Evolutionary conservation across 2,888 invertebrate genomes (phyloP).

Genomic region (Pilophorus perplexus): DNA sequence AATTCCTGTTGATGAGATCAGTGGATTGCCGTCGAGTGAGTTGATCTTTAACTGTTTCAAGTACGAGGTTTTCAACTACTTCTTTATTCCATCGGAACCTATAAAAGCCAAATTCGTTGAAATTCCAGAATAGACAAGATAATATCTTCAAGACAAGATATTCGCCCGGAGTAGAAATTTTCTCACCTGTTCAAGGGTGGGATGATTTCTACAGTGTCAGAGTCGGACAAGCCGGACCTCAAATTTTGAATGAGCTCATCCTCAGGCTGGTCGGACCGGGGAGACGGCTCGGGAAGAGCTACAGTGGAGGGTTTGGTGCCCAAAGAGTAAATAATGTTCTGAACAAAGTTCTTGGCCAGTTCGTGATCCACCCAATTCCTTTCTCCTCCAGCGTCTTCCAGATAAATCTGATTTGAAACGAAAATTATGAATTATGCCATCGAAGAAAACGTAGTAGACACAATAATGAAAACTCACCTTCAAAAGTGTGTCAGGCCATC

Average conservation of each 20-base stretch:
- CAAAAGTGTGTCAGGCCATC: constrained; percentile 90
- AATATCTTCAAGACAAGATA: too few relatives aligned
- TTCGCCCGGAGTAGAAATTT: too few relatives aligned
- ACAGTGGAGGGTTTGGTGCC: constrained; percentile 71
- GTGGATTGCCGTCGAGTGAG: constrained; percentile 79
- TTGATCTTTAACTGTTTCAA: constrained; percentile 86
- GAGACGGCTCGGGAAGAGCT: constrained; percentile 44
- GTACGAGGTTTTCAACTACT: constrained; percentile 72
- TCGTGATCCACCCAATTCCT: constrained; percentile 91
- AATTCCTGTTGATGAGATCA: constrained; percentile 83
- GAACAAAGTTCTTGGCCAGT: constrained; percentile 85
- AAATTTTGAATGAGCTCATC: constrained; percentile 43
- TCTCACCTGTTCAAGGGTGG: constrained; percentile 26
- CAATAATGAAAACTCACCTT: constrained; percentile 59
- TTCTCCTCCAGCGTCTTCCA: constrained; percentile 92
- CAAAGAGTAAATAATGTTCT: constrained; percentile 84
- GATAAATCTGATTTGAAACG: constrained; percentile 80
- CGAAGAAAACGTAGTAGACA: too few relatives aligned
- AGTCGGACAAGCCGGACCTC: constrained; percentile 30
- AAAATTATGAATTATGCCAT: too few relatives aligned
- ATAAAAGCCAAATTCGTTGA: constrained; percentile 28
- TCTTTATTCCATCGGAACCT: constrained; percentile 55
- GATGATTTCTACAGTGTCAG: constrained; percentile 20
- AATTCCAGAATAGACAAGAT: background rate
- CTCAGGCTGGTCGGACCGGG: constrained; percentile 43